Conservation (phyloP, 1,140 invertebrate species). For the Heliconius hermathena region DNA sequence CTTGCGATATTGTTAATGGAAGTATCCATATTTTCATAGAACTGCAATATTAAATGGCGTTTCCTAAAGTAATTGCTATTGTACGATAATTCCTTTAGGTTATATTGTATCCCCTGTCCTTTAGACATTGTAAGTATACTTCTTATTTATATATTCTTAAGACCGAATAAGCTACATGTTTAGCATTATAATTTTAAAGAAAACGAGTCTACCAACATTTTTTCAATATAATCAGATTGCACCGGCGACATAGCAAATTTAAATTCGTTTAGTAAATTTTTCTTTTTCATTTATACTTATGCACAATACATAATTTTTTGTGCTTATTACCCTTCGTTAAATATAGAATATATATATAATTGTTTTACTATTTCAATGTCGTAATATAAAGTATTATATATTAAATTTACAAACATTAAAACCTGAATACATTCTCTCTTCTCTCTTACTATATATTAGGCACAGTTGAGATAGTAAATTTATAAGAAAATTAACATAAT, state of each 20-base stretch:
- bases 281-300: background rate
- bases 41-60: background rate
- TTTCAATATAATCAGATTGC: background rate
- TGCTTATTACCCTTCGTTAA: too few species aligned
- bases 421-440: too few species aligned
- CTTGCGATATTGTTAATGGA: slow-evolving; percentile 12
- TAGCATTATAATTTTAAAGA: slow-evolving; percentile 31
- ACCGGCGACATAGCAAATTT: background rate
- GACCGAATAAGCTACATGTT: background rate
- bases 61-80: slow-evolving; percentile 30
- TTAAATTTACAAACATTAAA: too few species aligned
- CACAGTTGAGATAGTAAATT: background rate
- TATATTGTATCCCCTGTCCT: slow-evolving; percentile 63
- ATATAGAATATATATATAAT: too few species aligned
- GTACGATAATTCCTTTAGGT: slow-evolving; percentile 59
- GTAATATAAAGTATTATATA: too few species aligned
- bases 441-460: too few species aligned
- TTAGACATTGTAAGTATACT: slow-evolving; percentile 30
- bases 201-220: background rate
- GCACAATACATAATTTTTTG: too few species aligned
- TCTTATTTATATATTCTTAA: slow-evolving; percentile 10
- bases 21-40: background rate
- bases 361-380: too few species aligned
- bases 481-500: background rate
- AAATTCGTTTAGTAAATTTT: background rate